These are phyloP conservation scores for Xylocampa areola DNA, from an alignment of 2,888 invertebrate species.

Conservation along the genomic window DNA sequence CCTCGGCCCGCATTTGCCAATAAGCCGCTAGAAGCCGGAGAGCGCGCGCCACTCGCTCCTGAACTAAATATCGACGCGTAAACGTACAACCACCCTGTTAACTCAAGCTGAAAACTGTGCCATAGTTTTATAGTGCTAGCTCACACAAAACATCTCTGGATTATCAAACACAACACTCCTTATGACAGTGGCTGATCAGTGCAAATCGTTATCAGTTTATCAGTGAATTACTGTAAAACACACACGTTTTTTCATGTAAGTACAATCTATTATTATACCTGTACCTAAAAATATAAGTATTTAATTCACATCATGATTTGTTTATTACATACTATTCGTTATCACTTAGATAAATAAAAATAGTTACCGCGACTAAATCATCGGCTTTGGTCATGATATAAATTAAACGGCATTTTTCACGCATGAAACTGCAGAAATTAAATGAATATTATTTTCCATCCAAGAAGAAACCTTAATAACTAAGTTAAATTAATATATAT, in stretches of 20 bases:
- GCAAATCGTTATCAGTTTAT: conserved; percentile 48
- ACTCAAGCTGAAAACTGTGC: conserved; percentile 57
- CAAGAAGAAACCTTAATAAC: no score
- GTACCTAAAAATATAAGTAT: no score
- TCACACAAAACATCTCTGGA: conserved; percentile 25
- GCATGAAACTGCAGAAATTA: conserved; percentile 6
- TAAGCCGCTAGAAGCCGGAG: conserved; percentile 72
- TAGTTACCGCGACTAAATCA: conserved; percentile 6
- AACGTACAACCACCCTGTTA: conserved; percentile 67
- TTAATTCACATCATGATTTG: conserved; percentile 36
- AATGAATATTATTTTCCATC: not conserved
- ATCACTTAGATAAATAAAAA: conserved; percentile 19
- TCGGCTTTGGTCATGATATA: conserved; percentile 7
- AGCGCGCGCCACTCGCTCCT: conserved; percentile 75
- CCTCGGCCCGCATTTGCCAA: conserved; percentile 71
- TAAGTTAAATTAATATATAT: not conserved
- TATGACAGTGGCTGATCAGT: conserved; percentile 42
- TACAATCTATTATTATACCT: conserved; percentile 41
- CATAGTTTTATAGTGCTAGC: conserved; percentile 48
- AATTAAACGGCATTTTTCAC: conserved; percentile 5
- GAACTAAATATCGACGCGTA: conserved; percentile 77
- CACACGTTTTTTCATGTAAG: conserved; percentile 59
- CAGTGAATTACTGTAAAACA: conserved; percentile 46
- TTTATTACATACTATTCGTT: conserved; percentile 23
- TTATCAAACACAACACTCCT: conserved; percentile 19